Percentiles rank a stretch among this genome's conserved stretches.
Conservation (phyloP, 2,888 invertebrate species). For the Nephrotoma flavescens region DNA sequence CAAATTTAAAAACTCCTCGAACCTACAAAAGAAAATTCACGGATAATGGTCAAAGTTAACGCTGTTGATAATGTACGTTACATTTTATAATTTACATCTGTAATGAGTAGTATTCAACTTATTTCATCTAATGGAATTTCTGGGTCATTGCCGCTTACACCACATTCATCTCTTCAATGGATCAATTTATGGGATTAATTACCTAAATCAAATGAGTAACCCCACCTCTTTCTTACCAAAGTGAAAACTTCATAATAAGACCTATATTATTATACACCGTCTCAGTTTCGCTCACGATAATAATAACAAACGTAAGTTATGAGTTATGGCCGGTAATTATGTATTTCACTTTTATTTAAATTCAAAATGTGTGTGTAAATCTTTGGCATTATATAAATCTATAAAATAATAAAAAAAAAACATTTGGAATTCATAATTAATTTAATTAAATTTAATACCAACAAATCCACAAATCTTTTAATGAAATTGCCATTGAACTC, state of each 20-base stretch:
- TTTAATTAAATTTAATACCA: background rate
- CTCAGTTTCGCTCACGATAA: background rate
- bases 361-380: background rate
- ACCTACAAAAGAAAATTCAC: too few relatives aligned
- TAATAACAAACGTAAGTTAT: background rate
- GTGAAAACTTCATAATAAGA: background rate
- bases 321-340: background rate
- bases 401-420: background rate
- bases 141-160: too few relatives aligned
- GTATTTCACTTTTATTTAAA: background rate
- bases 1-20: too few relatives aligned
- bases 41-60: too few relatives aligned
- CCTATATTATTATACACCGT: background rate
- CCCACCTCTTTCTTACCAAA: background rate
- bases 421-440: background rate
- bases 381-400: background rate
- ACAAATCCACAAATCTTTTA: background rate
- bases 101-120: too few relatives aligned
- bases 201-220: too few relatives aligned
- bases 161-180: too few relatives aligned
- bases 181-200: too few relatives aligned
- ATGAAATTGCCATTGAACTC: background rate
- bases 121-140: too few relatives aligned
- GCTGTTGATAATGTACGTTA: too few relatives aligned
- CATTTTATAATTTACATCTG: too few relatives aligned